phyloP scores from a whole-genome alignment of 1,140 invertebrate genomes.

The Carposina sasakii region DNA sequence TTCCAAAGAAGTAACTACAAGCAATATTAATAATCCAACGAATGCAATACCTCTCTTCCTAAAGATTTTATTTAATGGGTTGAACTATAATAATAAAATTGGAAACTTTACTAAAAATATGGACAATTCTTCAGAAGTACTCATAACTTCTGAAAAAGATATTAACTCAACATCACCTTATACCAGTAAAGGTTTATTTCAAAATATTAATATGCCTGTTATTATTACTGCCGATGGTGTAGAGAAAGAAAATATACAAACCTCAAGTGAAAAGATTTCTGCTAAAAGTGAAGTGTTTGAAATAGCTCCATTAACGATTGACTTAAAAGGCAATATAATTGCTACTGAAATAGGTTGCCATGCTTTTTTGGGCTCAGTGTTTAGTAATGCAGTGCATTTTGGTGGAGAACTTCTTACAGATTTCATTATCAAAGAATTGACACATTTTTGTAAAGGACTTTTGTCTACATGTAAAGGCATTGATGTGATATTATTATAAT shows the following conservation, averaged over 20 bases:
- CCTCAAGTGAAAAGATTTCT: conserved; percentile 11
- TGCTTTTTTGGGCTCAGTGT: conserved; percentile 55
- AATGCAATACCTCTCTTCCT: no score
- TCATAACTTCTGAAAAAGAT: no score
- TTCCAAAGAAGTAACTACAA: no score
- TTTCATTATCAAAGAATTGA: conserved; percentile 51
- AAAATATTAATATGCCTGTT: no score
- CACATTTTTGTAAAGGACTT: conserved; percentile 56
- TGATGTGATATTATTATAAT: conserved; percentile 53
- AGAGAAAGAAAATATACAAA: conserved; percentile 6
- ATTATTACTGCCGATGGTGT: no score
- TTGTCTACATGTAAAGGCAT: conserved; percentile 51
- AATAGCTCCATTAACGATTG: conserved; percentile 47
- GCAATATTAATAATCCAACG: no score
- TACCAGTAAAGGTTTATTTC: no score
- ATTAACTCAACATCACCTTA: no score
- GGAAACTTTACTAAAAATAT: no score
- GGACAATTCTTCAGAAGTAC: no score
- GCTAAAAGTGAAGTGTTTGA: conserved; percentile 13
- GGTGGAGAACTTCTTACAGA: conserved; percentile 38
- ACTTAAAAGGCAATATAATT: conserved; percentile 57
- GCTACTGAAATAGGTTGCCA: conserved; percentile 51
- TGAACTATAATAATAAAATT: no score
- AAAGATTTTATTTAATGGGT: no score
- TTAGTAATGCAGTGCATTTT: conserved; percentile 41